Conservation (phyloP, 2,888 invertebrate genomes). For the Plagodis dolabraria region DNA sequence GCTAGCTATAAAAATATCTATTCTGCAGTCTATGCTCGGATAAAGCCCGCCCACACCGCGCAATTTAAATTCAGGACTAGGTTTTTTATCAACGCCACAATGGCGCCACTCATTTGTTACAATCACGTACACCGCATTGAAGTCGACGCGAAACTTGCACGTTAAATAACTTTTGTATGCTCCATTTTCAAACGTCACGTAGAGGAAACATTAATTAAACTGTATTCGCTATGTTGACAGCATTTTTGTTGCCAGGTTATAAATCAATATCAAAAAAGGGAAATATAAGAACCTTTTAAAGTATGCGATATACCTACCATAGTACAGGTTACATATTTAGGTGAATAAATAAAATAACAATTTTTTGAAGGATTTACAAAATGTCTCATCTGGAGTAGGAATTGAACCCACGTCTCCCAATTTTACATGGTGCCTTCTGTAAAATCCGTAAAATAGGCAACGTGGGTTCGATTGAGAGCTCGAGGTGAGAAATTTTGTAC, state of each 20-base stretch:
- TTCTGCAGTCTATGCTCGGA: constrained; percentile 25
- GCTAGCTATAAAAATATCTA: constrained; percentile 18
- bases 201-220: constrained; percentile 50
- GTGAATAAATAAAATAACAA: too few relatives aligned
- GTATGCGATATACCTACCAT: too few relatives aligned
- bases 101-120: constrained; percentile 62
- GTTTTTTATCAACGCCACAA: constrained; percentile 57
- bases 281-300: too few relatives aligned
- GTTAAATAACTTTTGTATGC: constrained; percentile 58
- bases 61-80: constrained; percentile 45
- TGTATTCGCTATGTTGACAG: constrained; percentile 35
- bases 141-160: constrained; percentile 57
- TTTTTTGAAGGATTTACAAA: background rate
- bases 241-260: constrained; percentile 34
- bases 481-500: too few relatives aligned
- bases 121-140: constrained; percentile 66
- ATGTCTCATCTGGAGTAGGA: too few relatives aligned
- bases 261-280: constrained; percentile 13
- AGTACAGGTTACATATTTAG: too few relatives aligned
- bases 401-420: too few relatives aligned
- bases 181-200: constrained; percentile 69
- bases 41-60: constrained; percentile 48
- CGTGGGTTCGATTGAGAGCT: too few relatives aligned
- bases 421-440: too few relatives aligned
- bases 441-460: too few relatives aligned